Evolutionary conservation across 2,888 invertebrate genomes (phyloP).

Genomic region (Eledone cirrhosa): DNA sequence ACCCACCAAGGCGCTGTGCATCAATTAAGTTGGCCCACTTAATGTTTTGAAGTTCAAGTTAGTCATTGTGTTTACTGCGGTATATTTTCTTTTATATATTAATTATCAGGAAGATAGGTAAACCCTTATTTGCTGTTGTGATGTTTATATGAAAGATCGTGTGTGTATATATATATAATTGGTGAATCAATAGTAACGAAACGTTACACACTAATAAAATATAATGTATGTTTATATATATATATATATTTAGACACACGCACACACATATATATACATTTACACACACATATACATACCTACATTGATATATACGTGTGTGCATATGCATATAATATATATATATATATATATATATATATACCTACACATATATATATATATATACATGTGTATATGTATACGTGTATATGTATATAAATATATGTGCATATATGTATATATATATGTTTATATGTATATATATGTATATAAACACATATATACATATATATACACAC

Average conservation of each 20-base stretch:
- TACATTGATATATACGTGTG: no score
- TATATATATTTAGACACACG: neutral
- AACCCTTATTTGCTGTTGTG: no score
- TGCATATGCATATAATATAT: no score
- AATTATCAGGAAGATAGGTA: no score
- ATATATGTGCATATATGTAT: neutral
- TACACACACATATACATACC: neutral
- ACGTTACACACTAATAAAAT: no score
- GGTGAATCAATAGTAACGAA: no score
- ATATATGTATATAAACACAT: neutral
- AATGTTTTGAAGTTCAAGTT: no score
- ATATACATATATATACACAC: neutral
- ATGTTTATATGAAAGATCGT: neutral
- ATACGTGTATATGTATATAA: neutral
- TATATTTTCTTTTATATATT: no score
- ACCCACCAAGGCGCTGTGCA: no score
- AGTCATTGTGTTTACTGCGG: no score
- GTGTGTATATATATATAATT: neutral
- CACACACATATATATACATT: neutral
- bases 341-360: neutral
- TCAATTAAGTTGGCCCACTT: no score
- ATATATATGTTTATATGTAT: neutral
- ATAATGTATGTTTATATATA: neutral
- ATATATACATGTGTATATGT: neutral
- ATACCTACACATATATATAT: neutral